Conservation (phyloP, 2,797 vertebrate species). For the Odontamblyopus rebecca region DNA sequence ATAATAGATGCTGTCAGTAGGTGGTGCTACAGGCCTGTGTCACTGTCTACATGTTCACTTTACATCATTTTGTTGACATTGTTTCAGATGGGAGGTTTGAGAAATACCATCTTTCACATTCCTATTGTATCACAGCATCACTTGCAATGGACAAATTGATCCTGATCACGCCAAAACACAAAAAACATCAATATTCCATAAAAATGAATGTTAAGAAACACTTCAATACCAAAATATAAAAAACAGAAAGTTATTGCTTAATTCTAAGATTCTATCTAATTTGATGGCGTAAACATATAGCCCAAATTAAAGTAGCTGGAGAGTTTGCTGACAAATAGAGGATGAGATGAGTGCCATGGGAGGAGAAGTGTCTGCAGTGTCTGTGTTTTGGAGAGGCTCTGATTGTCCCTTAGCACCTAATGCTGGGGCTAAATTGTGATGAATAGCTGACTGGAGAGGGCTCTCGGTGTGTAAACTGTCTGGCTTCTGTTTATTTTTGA, state of each 20-base stretch:
- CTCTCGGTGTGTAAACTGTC: conserved; percentile 22
- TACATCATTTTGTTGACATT: not conserved
- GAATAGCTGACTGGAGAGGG: conserved; percentile 53
- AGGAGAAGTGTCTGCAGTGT: conserved; percentile 36
- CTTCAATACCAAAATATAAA: not conserved
- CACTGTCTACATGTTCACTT: not conserved
- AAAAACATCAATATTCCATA: not conserved
- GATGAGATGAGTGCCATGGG: conserved; percentile 37
- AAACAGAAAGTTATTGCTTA: not conserved
- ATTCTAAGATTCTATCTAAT: conserved; percentile 2
- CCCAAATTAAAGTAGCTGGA: conserved; percentile 38
- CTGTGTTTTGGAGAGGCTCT: conserved; percentile 37
- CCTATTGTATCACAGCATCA: not conserved
- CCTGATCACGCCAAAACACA: not conserved
- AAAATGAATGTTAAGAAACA: not conserved
- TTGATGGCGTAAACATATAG: conserved; percentile 33
- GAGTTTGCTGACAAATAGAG: conserved; percentile 40
- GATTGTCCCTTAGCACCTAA: conserved; percentile 55
- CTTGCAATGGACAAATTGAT: not conserved
- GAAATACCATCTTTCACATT: not conserved
- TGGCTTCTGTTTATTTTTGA: conserved; percentile 44
- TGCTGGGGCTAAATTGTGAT: conserved; percentile 61
- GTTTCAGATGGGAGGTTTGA: not conserved
- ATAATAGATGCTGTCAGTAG: conserved; percentile 39
- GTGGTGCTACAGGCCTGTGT: conserved; percentile 61